Conservation (phyloP, 2,797 vertebrate species). For the Pempheris klunzingeri region DNA sequence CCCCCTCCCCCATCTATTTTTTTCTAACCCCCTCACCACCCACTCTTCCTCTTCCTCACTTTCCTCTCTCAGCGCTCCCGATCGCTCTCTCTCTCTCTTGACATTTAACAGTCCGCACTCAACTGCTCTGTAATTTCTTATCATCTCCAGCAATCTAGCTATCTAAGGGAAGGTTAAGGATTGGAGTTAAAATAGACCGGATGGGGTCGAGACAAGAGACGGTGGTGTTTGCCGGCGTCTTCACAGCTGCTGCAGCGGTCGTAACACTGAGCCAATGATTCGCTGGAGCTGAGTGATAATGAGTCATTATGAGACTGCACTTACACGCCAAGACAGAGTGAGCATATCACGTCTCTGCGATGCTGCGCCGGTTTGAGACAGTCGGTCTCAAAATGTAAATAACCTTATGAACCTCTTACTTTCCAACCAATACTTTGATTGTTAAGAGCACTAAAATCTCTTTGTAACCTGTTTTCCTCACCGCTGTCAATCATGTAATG, state of each 20-base stretch:
- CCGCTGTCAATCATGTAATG: no score
- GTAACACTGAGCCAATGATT: conserved; percentile 26
- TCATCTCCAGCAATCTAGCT: conserved; percentile 49
- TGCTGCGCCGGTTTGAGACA: neutral
- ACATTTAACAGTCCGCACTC: conserved; percentile 63
- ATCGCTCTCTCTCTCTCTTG: conserved; percentile 37
- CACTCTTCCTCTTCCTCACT: neutral
- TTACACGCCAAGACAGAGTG: conserved; percentile 1
- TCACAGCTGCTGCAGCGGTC: conserved; percentile 8
- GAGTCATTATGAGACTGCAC: conserved; percentile 7
- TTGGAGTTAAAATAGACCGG: conserved; percentile 13
- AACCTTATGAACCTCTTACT: no score
- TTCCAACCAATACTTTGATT: no score
- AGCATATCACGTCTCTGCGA: neutral
- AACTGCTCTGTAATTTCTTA: conserved; percentile 56
- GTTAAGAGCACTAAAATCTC: no score
- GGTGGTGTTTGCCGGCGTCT: conserved; percentile 38
- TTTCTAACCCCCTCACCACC: neutral
- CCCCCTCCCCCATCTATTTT: neutral
- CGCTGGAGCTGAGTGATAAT: neutral
- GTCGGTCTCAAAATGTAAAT: no score
- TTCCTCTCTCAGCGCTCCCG: neutral
- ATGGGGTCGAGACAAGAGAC: conserved; percentile 20
- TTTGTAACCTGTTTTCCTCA: no score
- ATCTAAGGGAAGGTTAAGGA: conserved; percentile 57